phyloP scores from a whole-genome alignment of 2,113 vertebrate genomes.

The Galeopterus variegatus region DNA sequence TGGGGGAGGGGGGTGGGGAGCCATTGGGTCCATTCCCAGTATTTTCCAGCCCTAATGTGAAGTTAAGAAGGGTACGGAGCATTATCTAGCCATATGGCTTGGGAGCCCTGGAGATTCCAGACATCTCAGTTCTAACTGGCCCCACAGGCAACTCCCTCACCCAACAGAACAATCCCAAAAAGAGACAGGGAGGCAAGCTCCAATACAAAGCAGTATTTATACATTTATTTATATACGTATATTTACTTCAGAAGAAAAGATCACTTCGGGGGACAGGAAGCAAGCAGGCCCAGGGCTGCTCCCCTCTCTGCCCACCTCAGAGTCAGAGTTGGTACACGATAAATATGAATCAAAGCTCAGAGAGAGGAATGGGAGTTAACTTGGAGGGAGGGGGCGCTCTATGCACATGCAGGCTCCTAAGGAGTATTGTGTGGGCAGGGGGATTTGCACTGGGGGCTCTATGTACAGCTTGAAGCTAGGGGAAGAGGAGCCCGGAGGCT shows the following conservation, averaged over 20 bases:
- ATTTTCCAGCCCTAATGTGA: not conserved
- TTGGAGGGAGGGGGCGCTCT: not conserved
- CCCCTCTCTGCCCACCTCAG: slow-evolving; percentile 63
- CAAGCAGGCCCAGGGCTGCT: slow-evolving; percentile 65
- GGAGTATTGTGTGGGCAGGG: slow-evolving; percentile 74
- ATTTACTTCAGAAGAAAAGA: slow-evolving; percentile 86
- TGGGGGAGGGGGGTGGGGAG: not conserved
- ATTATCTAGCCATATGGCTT: not conserved
- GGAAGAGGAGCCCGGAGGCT: slow-evolving; percentile 43
- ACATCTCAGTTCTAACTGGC: not conserved
- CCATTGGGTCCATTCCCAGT: not conserved
- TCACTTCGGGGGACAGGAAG: slow-evolving; percentile 74
- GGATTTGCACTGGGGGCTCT: slow-evolving; percentile 80
- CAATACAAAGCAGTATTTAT: slow-evolving; percentile 91
- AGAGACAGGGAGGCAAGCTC: slow-evolving; percentile 79
- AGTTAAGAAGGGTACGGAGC: not conserved
- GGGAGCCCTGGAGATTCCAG: not conserved
- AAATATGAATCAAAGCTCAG: slow-evolving; percentile 87
- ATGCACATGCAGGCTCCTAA: slow-evolving; percentile 45
- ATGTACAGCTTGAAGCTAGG: slow-evolving; percentile 87
- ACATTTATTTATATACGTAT: slow-evolving; percentile 90
- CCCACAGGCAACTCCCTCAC: not conserved
- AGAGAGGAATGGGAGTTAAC: slow-evolving; percentile 59
- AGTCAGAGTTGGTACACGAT: slow-evolving; percentile 84
- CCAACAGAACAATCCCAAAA: not conserved